Conservation (phyloP, 1,140 invertebrate genomes). For the Manduca sexta region DNA sequence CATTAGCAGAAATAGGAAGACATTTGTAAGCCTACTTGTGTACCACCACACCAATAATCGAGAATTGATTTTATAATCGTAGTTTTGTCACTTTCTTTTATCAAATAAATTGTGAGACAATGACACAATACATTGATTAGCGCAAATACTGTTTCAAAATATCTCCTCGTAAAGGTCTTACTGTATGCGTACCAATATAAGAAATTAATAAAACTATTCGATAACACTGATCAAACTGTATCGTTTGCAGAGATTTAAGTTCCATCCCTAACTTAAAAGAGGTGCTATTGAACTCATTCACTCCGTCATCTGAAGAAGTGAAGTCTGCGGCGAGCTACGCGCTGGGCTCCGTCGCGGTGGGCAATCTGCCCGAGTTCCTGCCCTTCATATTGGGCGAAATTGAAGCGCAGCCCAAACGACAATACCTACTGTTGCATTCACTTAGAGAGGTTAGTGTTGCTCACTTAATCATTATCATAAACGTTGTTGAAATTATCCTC, state of each 20-base stretch:
- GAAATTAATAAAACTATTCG: no score
- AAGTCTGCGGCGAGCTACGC: constrained; percentile 98
- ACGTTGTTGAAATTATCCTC: no score
- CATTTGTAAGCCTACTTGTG: constrained; percentile 82
- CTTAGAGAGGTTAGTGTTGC: constrained; percentile 89
- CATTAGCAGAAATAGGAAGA: constrained; percentile 96
- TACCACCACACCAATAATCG: background rate
- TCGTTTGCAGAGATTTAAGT: constrained; percentile 84
- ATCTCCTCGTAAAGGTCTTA: no score
- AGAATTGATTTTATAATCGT: no score
- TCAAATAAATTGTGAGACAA: no score
- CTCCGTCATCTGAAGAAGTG: constrained; percentile 86
- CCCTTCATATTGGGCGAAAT: constrained; percentile 97
- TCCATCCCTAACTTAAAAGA: constrained; percentile 82
- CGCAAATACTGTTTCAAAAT: no score
- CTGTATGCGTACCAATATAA: no score
- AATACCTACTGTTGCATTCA: constrained; percentile 97
- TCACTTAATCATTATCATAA: background rate
- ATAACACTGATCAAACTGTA: background rate
- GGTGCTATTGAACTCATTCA: constrained; percentile 85
- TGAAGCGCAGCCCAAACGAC: constrained; percentile 92
- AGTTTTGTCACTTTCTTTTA: no score
- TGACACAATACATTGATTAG: no score
- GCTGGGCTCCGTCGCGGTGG: constrained; percentile 94
- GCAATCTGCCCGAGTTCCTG: constrained; percentile 94